phyloP scores from a whole-genome alignment of 2,888 invertebrate genomes.

The Heliconius hortense region DNA sequence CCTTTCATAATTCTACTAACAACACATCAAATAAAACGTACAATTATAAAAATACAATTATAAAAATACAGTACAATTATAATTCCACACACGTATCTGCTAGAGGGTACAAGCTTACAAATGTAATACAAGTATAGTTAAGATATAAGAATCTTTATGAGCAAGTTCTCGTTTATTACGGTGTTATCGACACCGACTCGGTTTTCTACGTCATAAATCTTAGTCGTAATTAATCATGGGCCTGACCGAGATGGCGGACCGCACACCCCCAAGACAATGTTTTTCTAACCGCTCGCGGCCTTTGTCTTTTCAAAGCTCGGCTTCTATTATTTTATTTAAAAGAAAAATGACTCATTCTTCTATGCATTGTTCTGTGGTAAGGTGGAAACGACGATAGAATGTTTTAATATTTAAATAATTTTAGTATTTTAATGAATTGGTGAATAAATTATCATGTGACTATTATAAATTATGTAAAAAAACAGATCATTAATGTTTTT shows the following conservation, averaged over 20 bases:
- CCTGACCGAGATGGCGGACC: conserved; percentile 49
- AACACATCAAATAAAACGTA: not conserved
- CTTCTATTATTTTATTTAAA: conserved; percentile 44
- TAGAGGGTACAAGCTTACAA: not conserved
- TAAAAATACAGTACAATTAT: too few species aligned
- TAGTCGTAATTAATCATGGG: conserved; percentile 53
- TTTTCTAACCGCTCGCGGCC: conserved; percentile 51
- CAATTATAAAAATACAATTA: not conserved
- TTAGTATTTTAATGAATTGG: conserved; percentile 15
- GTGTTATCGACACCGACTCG: conserved; percentile 51
- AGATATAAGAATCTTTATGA: conserved; percentile 23
- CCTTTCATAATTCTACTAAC: not conserved
- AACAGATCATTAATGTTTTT: too few species aligned
- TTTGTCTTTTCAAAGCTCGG: conserved; percentile 42
- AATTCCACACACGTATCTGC: not conserved
- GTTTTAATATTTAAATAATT: conserved; percentile 8
- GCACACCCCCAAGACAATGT: conserved; percentile 49
- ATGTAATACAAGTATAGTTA: not conserved
- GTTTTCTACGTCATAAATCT: conserved; percentile 54
- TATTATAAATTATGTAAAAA: not conserved
- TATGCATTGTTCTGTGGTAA: conserved; percentile 24
- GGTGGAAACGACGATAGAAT: conserved; percentile 5
- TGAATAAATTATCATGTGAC: conserved; percentile 32
- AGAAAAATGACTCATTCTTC: conserved; percentile 37
- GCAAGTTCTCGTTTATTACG: conserved; percentile 37